Evolutionary conservation across 2,113 vertebrate species (phyloP), one percentile per base, ranked within the genome.

Genomic region (Gymnocephalus cernua): DNA sequence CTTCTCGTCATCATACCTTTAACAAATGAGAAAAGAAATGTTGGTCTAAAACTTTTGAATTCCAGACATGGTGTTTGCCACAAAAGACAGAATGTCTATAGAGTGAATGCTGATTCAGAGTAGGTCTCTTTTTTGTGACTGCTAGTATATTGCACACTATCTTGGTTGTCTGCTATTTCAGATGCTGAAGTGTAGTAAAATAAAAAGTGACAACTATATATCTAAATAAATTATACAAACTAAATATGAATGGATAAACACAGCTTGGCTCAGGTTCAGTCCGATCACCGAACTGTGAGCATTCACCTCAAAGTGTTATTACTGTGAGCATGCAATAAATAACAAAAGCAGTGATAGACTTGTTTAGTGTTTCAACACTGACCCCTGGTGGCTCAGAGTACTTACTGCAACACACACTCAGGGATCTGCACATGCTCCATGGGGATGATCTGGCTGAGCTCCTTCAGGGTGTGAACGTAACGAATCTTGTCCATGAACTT

Each of bases 371-470:
- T 51, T 65, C 63, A 41, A 23, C 41, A 66, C 69, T 35, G 83
- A 67, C 90, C 69, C 88, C 27, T 83, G 80, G 77, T 86, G 94
- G 80, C 48, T 2, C 10, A 29, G 18, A 58, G 2, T 64, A 97
- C 98, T 97, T 89, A 99, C 98, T 98, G 97, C 48, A 96, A 85
- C 85, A 99, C 95, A 0, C 97, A 97, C 59, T 98, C 97, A 0
- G 97, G 98, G 77, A 99, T 97, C 95, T 98, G 97, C 74, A 99
- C 97, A 0, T 99, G 97, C 74, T 98, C 97, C 98, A 99, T 98
- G 15, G 98, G 98, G 84, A 99, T 97, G 3, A 96, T 96, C 3
- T 95, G 96, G 44, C 96, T 94, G 75, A 99, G 91, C 0, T 99
- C 97, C 69, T 96, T 95, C 94, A 99, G 88, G 75, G 95, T 98